Percentiles rank a stretch among this genome's conserved stretches.
phyloP scores from a whole-genome alignment of 2,888 invertebrate species.

The Dascillus cervinus region DNA sequence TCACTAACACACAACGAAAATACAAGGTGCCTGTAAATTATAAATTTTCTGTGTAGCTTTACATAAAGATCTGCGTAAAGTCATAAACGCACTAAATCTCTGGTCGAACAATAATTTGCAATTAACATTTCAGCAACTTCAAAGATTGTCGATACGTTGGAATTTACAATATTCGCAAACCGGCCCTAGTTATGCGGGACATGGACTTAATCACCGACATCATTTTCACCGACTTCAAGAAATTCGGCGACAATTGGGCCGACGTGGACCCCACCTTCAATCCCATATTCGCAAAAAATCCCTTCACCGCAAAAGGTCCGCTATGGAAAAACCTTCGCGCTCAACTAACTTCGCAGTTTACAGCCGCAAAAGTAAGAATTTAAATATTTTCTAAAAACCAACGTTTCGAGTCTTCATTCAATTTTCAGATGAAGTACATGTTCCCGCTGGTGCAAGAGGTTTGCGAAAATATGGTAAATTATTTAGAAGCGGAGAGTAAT shows the following conservation, averaged over 20 bases:
- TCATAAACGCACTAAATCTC: no score
- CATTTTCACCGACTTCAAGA: constrained; percentile 30
- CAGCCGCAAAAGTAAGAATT: constrained; percentile 37
- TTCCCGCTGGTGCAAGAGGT: no score
- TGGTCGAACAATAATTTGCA: no score
- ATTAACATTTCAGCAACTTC: constrained; percentile 30
- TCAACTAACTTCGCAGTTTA: constrained; percentile 45
- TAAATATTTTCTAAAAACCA: no score
- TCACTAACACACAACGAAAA: no score
- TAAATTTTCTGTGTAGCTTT: no score
- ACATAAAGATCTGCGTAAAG: no score
- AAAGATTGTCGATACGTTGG: constrained; percentile 31
- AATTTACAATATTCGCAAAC: constrained; percentile 27
- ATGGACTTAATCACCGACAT: constrained; percentile 32
- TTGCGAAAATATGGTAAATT: no score
- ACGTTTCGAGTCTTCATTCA: no score
- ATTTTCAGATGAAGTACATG: no score
- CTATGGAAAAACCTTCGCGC: constrained; percentile 44
- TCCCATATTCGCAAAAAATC: constrained; percentile 41
- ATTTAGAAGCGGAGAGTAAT: constrained; percentile 25
- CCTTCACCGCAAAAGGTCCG: constrained; percentile 41
- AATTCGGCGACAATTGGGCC: constrained; percentile 35
- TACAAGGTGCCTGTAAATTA: no score
- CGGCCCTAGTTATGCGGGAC: constrained; percentile 32
- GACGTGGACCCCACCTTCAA: constrained; percentile 38